Evolutionary conservation across 2,888 invertebrate genomes (phyloP).

Genomic region (Sericinus montela): DNA sequence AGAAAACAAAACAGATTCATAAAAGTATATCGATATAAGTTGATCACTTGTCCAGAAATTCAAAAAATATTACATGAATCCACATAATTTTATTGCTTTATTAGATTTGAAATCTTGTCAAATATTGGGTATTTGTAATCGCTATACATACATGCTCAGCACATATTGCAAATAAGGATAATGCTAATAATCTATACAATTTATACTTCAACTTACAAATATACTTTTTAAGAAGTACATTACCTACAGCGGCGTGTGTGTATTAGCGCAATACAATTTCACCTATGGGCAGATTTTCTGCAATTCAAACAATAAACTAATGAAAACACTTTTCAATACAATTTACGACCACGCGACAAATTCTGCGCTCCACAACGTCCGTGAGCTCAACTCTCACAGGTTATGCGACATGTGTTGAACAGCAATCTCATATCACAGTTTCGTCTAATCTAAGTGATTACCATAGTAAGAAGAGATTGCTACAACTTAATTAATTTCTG

Average conservation of each 20-base stretch:
- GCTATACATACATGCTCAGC: too few species aligned
- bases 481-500: slow-evolving; percentile 7
- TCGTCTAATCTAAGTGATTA: slow-evolving; percentile 32
- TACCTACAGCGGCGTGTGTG: background rate
- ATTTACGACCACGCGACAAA: slow-evolving; percentile 1
- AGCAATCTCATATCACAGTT: slow-evolving; percentile 55
- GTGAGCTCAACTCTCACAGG: slow-evolving; percentile 1
- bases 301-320: background rate
- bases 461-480: slow-evolving; percentile 22
- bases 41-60: too few species aligned
- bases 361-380: background rate
- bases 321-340: background rate
- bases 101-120: too few species aligned
- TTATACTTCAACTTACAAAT: too few species aligned
- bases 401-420: slow-evolving; percentile 13
- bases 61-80: too few species aligned
- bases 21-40: too few species aligned
- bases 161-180: too few species aligned
- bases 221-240: background rate
- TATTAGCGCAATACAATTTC: background rate
- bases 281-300: background rate
- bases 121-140: too few species aligned
- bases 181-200: too few species aligned
- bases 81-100: too few species aligned
- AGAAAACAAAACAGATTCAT: too few species aligned